Evolutionary conservation across 1,140 invertebrate genomes (phyloP), one percentile per base, ranked within the genome.

Genomic region (Apis cerana): DNA sequence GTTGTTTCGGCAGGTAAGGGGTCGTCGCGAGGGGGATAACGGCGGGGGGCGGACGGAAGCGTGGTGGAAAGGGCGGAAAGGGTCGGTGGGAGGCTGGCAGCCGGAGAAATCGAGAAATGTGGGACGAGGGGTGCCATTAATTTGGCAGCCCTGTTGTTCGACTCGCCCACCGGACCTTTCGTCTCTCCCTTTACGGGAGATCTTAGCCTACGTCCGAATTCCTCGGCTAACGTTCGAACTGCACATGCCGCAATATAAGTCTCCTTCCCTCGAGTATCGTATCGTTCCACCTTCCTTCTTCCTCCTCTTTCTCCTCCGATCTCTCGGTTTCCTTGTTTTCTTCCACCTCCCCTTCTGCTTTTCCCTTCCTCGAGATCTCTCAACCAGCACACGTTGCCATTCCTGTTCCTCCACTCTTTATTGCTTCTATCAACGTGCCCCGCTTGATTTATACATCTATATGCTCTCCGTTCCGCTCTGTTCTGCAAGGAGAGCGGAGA

Each of bases 401-500:
- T 85, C 80, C 83, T 78, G 69, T 81, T 85, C 79, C 80, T 65
- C 64, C 59, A 84, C 62, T 84, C 80, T 90, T 89, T 91, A 90
- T 91, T 90, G 87, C 89, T 89, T 90, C 87, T 89, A 90, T 90
- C 88, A 90, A 90, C 82, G 86, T 89, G 77, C 81, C 50, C 80
- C 43, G 74, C 52, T 88, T 91, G 90, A 91, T 91, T 91, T 91
- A 90, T 89, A 87, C 82, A 86, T 88, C 85, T 85, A 85, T 89
- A 85, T 85, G 76, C 85, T 5, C 33, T 85, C 80, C 58, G 70
- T 75, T 84, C 64, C 77, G 67, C 76, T 82, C 75, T 72, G 75
- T 62, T 74, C 65, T 43, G 75, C 70, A 61, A 70, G 62, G 52
- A 58, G 64, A 75, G 59, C 33, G 64, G 59, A 15, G 3, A 61